Base-by-base conservation (phyloP, 2,888 invertebrate species). In the Apotomis turbidana region DNA sequence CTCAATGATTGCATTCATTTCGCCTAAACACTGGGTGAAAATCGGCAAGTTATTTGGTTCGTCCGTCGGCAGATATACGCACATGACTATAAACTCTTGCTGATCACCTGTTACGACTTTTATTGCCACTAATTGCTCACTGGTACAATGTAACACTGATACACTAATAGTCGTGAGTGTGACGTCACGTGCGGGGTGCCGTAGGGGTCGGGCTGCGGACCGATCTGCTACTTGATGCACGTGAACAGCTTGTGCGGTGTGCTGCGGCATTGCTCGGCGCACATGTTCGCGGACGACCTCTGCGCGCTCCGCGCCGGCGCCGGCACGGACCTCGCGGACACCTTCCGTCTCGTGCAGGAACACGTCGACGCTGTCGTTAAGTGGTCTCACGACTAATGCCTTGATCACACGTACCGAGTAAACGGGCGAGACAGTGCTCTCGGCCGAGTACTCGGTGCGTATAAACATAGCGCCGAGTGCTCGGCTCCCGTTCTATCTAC, bases 21-120 rank as follows among this genome's bases (percentile, higher is more conserved):
- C 41, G 41, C 41, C 5, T 5, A 41, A 5, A 41, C 41, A 41
- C 5, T 41, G 41, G 4, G 78, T 78, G 69, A 78, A 78, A n/a
- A 75, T 67, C 10, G 71, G 68, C 4, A 51, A 68, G 54, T 54
- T 64, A 3, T 41, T 54, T 4, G 41, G 41, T 3, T n/a, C 41
- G 60, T 76, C 72, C 5, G 69, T 74, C 6, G 76, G 78, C 78
- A 75, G 77, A 57, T 80, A 79, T 13, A 78, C 76, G 36, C 72
- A 64, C 5, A 73, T 1, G 9, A 66, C 27, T 55, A 66, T 9
- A 55, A 55, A 55, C 46, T 55, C 64, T 5, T 15, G 13, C 27
- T 5, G 13, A 6, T 66, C 55, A 9, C 12, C 12, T 5, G 55
- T 46, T 46, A 46, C 13, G 5, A 68, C 68, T 70, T 74, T 76